These are phyloP conservation scores for Lethenteron camtschaticum DNA, from an alignment of 2,113 vertebrate genomes.

Conservation along the genomic window DNA sequence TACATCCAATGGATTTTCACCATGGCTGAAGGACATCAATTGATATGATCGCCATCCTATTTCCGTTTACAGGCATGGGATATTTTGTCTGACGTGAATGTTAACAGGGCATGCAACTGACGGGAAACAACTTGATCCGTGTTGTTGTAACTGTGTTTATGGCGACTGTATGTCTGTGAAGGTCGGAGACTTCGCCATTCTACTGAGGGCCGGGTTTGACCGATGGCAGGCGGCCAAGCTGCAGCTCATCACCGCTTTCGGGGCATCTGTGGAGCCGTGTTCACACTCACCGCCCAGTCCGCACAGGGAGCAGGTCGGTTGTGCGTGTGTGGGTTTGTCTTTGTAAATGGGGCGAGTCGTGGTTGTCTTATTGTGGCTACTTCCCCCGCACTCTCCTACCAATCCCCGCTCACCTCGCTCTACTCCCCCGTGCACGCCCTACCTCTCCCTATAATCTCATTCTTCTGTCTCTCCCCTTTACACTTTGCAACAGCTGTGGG, in stretches of 20 bases:
- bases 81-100: too few species aligned
- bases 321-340: not conserved
- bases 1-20: too few species aligned
- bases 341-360: not conserved
- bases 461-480: not conserved
- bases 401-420: too few species aligned
- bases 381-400: not conserved
- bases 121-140: too few species aligned
- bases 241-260: constrained; percentile 72
- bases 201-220: constrained; percentile 86
- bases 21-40: too few species aligned
- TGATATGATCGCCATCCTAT: too few species aligned
- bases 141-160: too few species aligned
- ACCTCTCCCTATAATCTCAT: too few species aligned
- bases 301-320: constrained; percentile 56
- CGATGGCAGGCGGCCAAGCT: constrained; percentile 85
- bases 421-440: not conserved
- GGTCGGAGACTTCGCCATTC: constrained; percentile 92
- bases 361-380: not conserved
- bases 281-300: constrained; percentile 66
- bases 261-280: constrained; percentile 67
- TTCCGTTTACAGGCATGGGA: too few species aligned
- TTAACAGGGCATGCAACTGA: too few species aligned
- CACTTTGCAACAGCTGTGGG: constrained; percentile 1
- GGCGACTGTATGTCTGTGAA: constrained; percentile 13